phyloP scores from a whole-genome alignment of 2,888 invertebrate species.

The Yponomeuta malinellus region DNA sequence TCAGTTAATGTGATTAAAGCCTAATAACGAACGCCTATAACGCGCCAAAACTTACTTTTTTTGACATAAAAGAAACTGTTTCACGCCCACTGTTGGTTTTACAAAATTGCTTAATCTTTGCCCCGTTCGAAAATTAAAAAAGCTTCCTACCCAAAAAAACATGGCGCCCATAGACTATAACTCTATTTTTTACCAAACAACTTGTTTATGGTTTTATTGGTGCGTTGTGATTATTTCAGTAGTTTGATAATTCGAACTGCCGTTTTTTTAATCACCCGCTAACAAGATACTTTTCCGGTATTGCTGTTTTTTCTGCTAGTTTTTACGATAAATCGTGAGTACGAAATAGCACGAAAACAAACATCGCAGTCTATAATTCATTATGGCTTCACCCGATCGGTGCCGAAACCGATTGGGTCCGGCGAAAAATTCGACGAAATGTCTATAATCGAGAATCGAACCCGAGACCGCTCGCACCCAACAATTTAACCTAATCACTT shows the following conservation, averaged over 20 bases:
- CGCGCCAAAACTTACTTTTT: conserved; percentile 24
- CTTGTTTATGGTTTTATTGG: conserved; percentile 19
- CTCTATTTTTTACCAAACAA: conserved; percentile 11
- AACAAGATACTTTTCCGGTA: not conserved
- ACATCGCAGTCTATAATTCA: conserved; percentile 51
- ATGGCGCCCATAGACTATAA: conserved; percentile 34
- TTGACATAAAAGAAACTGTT: conserved; percentile 25
- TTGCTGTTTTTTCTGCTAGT: not conserved
- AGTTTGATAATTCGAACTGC: conserved; percentile 9
- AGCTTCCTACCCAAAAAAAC: conserved; percentile 39
- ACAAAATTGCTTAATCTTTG: conserved; percentile 59
- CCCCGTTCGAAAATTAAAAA: conserved; percentile 25
- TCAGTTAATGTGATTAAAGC: conserved; percentile 23
- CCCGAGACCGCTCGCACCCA: conserved; percentile 42
- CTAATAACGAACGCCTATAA: conserved; percentile 21
- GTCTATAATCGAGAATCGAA: conserved; percentile 65
- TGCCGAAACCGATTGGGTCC: conserved; percentile 44
- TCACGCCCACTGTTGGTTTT: conserved; percentile 67
- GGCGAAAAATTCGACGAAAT: conserved; percentile 60
- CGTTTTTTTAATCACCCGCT: conserved; percentile 1
- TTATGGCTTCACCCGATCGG: conserved; percentile 44
- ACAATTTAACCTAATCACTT: conserved; percentile 61
- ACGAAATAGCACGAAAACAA: conserved; percentile 34
- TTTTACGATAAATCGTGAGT: not conserved
- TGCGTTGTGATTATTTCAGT: conserved; percentile 16